phyloP scores from a whole-genome alignment of 2,797 vertebrate genomes.

The Neomorphus geoffroyi region DNA sequence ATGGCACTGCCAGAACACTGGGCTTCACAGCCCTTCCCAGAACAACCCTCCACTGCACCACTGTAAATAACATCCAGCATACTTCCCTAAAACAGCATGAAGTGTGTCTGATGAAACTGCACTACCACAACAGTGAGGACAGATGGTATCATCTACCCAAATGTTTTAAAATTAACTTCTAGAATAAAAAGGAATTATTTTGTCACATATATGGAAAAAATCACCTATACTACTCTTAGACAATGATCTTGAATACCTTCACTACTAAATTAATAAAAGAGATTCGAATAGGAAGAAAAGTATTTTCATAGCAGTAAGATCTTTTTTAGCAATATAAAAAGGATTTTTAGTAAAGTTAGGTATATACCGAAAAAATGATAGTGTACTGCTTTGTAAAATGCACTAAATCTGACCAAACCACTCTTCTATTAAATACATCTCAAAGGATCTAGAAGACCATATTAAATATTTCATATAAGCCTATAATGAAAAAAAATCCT shows the following conservation, averaged over 20 bases:
- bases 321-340: neutral
- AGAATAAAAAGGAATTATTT: neutral
- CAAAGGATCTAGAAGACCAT: neutral
- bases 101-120: neutral
- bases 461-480: neutral
- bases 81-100: fast-evolving
- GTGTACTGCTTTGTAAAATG: neutral
- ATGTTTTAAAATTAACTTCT: neutral
- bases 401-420: neutral
- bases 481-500: neutral
- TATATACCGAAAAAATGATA: neutral
- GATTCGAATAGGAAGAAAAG: neutral
- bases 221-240: neutral
- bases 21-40: neutral
- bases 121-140: neutral
- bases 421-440: neutral
- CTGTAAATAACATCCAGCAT: neutral
- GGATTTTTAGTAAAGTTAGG: neutral
- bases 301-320: neutral
- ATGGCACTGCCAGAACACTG: fast-evolving
- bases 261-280: neutral
- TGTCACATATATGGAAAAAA: neutral
- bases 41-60: neutral
- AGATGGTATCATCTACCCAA: neutral
- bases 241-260: neutral